Base-by-base conservation (phyloP, 2,888 invertebrate genomes). In the Spodoptera littoralis region DNA sequence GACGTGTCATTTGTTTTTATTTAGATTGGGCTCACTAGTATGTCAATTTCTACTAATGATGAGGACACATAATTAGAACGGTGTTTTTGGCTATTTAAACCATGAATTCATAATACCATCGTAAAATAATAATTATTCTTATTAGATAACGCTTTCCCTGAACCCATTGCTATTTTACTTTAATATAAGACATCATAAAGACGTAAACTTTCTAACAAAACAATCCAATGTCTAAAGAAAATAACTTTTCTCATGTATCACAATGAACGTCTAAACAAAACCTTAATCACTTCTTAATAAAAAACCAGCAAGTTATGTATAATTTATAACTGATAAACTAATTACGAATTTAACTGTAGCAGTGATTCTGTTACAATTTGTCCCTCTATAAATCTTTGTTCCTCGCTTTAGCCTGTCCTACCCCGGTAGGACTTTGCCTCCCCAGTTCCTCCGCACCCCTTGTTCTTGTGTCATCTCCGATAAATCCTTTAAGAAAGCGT, bases 351-450 rank as follows among this genome's bases (percentile, higher is more conserved):
- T 72, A 71, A 70, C 71, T 73, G 71, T 74, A 72, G 65, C 75
- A 67, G 73, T 78, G 80, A 81, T 84, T 82, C 69, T 67, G 73
- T 81, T 79, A 84, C 83, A 83, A 77, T 82, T 84, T 70, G 79
- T 82, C 76, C 76, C 77, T 73, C 79, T 76, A 85, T 85, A 85
- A 85, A 85, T 85, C 82, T 80, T 69, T 65, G 77, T 67, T 65
- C 70, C 70, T 36, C 68, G 76, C 67, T 75, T 75, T 73, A 73
- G 69, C 71, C 77, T 65, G 67, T 71, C 77, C 78, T 68, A 64
- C 59, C 74, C 74, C 68, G 60, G 60, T 60, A 83, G 69, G 68
- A 76, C 71, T 76, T 76, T 67, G 67, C 73, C 71, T 68, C 62
- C 73, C 64, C 69, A 59, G 69, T 71, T 78, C 67, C 73, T 76